These are phyloP conservation scores for Scrobipalpa costella DNA, from an alignment of 2,888 invertebrate genomes.

Conservation along the genomic window DNA sequence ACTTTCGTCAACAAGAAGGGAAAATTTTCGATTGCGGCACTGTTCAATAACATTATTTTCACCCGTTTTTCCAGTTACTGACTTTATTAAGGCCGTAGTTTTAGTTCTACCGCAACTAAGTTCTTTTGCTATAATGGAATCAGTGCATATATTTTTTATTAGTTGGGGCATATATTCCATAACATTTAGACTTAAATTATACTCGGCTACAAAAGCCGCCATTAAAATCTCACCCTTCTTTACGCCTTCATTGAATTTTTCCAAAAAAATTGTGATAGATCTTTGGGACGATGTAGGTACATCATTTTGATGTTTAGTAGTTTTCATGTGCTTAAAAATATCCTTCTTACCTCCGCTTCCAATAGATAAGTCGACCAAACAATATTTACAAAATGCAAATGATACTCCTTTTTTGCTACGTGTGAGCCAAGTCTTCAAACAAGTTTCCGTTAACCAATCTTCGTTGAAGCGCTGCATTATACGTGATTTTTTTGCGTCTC, in stretches of 20 bases:
- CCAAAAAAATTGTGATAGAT: no score
- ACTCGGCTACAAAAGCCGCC: constrained; percentile 30
- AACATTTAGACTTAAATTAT: constrained; percentile 30
- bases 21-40: constrained; percentile 13
- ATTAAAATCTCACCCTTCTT: constrained; percentile 29
- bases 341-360: constrained; percentile 28
- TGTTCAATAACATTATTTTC: constrained; percentile 5
- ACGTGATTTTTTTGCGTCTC: background rate
- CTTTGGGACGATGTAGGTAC: no score
- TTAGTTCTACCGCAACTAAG: background rate
- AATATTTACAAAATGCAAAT: constrained; percentile 31
- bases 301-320: constrained; percentile 27
- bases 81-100: background rate
- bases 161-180: constrained; percentile 30
- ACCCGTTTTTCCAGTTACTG: background rate
- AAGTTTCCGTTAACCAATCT: background rate
- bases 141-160: constrained; percentile 28
- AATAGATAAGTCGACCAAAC: constrained; percentile 28
- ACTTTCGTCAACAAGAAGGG: constrained; percentile 19
- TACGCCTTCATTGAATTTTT: no score
- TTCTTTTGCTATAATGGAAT: constrained; percentile 3
- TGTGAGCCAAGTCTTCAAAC: background rate
- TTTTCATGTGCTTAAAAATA: constrained; percentile 28
- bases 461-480: background rate
- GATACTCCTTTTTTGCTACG: constrained; percentile 26